Evolutionary conservation across 37 sponge, comb jelly and placozoan genomes (phyloP), one percentile per base, ranked within the genome.

Genomic region (Spongia lamella): DNA sequence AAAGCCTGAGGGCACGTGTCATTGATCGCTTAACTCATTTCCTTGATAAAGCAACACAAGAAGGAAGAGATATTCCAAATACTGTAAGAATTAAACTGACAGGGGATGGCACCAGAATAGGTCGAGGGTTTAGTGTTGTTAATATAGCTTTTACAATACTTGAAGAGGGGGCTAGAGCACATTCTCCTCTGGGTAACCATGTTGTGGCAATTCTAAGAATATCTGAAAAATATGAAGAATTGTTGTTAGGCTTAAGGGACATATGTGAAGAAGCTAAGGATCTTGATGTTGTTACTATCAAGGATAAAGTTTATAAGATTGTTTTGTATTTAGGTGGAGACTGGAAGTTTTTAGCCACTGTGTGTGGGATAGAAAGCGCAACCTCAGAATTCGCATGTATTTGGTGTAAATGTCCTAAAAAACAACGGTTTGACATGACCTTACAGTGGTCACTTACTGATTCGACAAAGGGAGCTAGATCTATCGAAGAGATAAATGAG

Each of bases 71-170:
- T 52, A 17, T 52, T 52, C 53, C 53, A 52, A 52, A 17, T 60
- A 55, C 7, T 4, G 7, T 80, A 20, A 16, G 64, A 11, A 63
- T 80, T 15, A 80, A 80, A 38, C 27, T 80, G 9, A 40, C 81
- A n/a, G 72, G 72, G 21, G 81, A 80, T 70, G 81, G 81, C 6
- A 80, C 81, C 16, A 1, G 22, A 1, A 61, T 80, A 15, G 81
- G 61, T 4, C 55, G 36, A 49, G 31, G 81, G 25, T 33, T 80
- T 3, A 22, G 4, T 15, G 56, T 66, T 61, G 54, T 80, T 2
- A 38, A n/a, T 15, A 57, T 80, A n/a, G 51, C 64, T n/a, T 80
- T 71, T 38, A 80, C 72, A 9, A 11, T 71, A 11, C 49, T 80
- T 29, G 81, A 80, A 47, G 81, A 80, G 29, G 54, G 64, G 3